Conservation (phyloP, 2,113 vertebrate species). For the Scomber scombrus region DNA sequence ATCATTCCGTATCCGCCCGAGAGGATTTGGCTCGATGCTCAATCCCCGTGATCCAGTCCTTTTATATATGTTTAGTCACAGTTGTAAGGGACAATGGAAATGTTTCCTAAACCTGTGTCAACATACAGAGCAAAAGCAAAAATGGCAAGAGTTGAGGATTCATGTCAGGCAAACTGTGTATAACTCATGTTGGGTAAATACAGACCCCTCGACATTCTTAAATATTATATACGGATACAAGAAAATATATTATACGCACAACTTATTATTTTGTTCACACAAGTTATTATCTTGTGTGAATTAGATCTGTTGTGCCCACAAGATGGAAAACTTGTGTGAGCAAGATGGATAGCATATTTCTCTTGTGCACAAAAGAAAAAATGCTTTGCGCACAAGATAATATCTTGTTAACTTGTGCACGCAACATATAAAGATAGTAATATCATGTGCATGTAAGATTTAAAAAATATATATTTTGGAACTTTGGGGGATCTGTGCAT, state of each 20-base stretch:
- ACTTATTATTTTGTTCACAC: too few relatives aligned
- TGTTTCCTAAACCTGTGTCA: slow-evolving; percentile 68
- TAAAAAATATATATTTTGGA: too few relatives aligned
- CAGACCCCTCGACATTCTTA: not conserved
- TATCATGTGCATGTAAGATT: too few relatives aligned
- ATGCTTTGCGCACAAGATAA: not conserved
- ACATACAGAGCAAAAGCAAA: slow-evolving; percentile 58
- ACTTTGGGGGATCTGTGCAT: too few relatives aligned
- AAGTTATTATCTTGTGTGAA: too few relatives aligned
- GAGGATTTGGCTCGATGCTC: slow-evolving; percentile 82
- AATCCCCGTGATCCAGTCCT: slow-evolving; percentile 86
- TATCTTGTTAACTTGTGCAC: too few relatives aligned
- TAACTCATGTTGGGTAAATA: slow-evolving; percentile 10
- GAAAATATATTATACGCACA: too few relatives aligned
- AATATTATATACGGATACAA: not conserved
- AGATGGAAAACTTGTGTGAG: not conserved
- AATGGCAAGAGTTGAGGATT: not conserved
- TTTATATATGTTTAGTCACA: slow-evolving; percentile 86
- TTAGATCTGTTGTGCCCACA: not conserved
- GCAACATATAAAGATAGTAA: too few relatives aligned
- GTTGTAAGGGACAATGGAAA: slow-evolving; percentile 74
- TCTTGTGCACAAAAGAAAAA: not conserved
- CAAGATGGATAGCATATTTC: not conserved
- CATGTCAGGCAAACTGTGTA: not conserved
- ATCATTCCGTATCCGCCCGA: slow-evolving; percentile 86